A percentile compares a stretch with the other conserved stretches of the same genome.
These are phyloP conservation scores for Melanostoma mellinum DNA, from an alignment of 2,888 invertebrate species.

Conservation along the genomic window DNA sequence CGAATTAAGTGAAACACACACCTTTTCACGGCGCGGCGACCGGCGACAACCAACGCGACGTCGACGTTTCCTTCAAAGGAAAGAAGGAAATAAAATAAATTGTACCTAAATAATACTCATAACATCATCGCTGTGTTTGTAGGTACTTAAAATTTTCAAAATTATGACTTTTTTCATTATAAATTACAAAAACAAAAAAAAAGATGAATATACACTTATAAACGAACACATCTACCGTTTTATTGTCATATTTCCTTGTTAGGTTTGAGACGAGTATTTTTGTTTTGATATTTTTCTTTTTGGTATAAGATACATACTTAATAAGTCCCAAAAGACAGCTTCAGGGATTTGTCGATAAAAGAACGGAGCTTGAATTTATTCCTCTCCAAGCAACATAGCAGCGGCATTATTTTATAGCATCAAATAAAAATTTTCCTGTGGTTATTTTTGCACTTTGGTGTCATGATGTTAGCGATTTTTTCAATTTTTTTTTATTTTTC, in stretches of 20 bases:
- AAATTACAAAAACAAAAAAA: constrained; percentile 36
- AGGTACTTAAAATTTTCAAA: constrained; percentile 20
- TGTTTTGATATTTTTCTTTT: background rate
- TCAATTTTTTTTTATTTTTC: no score
- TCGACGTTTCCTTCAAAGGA: no score
- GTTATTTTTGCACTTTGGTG: constrained; percentile 31
- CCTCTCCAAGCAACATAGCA: constrained; percentile 39
- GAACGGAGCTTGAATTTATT: constrained; percentile 30
- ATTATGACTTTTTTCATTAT: constrained; percentile 40
- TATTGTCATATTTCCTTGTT: constrained; percentile 49
- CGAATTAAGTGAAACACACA: no score
- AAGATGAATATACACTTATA: constrained; percentile 11
- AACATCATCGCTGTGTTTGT: constrained; percentile 56
- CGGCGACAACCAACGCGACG: no score
- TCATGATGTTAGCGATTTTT: no score
- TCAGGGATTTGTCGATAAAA: constrained; percentile 42
- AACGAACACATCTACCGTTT: constrained; percentile 51
- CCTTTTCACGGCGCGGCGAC: no score
- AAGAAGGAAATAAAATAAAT: no score
- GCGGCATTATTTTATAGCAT: constrained; percentile 44
- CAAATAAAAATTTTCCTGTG: constrained; percentile 59
- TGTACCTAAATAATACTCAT: constrained; percentile 8
- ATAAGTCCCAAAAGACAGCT: constrained; percentile 32
- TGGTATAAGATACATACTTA: background rate
- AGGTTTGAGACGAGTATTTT: background rate